Evolutionary conservation across 2,797 vertebrate genomes (phyloP).

Genomic region (Tangara arthus): DNA sequence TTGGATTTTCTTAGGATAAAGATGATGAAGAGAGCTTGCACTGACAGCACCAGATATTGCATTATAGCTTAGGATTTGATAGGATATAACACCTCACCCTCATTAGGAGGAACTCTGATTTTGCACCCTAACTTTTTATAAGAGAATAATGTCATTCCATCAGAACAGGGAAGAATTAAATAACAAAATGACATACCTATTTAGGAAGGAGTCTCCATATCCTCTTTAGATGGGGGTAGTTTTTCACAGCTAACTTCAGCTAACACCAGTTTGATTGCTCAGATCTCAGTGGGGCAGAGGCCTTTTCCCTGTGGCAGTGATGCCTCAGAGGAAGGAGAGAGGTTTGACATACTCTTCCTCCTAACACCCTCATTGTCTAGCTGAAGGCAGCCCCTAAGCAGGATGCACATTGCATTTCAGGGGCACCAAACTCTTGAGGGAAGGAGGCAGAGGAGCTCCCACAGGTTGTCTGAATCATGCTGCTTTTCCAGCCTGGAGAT

Average conservation of each 20-base stretch:
- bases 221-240: neutral
- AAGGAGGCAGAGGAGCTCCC: neutral
- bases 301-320: neutral
- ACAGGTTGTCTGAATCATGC: neutral
- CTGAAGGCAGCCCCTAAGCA: neutral
- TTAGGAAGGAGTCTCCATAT: neutral
- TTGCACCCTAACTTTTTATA: neutral
- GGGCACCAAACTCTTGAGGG: neutral
- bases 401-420: neutral
- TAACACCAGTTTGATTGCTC: neutral
- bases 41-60: neutral
- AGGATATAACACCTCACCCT: neutral
- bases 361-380: neutral
- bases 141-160: neutral
- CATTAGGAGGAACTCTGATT: neutral
- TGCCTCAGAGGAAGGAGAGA: neutral
- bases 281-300: neutral
- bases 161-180: neutral
- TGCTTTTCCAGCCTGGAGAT: neutral
- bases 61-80: neutral
- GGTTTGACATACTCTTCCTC: neutral
- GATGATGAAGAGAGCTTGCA: neutral
- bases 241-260: neutral
- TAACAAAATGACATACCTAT: neutral
- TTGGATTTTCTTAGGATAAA: neutral